Evolutionary conservation across 1,140 invertebrate genomes (phyloP), one percentile per base, ranked within the genome.

Genomic region (Globodera rostochiensis): DNA sequence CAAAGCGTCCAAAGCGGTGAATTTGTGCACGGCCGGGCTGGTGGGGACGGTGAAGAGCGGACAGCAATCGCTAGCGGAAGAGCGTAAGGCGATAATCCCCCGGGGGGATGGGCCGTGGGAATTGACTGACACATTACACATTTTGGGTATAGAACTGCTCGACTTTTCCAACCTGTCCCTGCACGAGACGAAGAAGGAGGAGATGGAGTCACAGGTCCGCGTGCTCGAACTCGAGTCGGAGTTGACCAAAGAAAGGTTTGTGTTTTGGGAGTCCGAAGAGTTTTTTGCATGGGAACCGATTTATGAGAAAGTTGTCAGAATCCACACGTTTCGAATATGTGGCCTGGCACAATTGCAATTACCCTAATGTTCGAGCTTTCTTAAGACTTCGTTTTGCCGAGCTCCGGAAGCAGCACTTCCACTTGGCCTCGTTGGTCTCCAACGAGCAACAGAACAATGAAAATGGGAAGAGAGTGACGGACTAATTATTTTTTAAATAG

Each of bases 31-130:
- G 2, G 96, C 94, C 13, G 93, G 93, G 77, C 95, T 98, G 25
- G 95, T 98, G 8, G 96, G 95, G 13, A 95, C 95, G 8, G 94
- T 95, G 6, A 96, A 97, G 90, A 93, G 93, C 87, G 96, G 95
- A 86, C 92, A 93, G 84, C 93, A 95, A 87, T 92, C 95, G 80
- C 92, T 97, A 47, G 95, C 96, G 87, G 95, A 97, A 90, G 93
- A 93, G 86, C 93, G 94, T 94, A 91, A 90, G 86, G 36, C 36
- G 36, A 36, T 3, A 36, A 36, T 3, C 36, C 36, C 36, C 36
- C 57, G 57, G 19, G 6, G 57, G 57, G 57, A 53, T 8, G 46
- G 74, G 71, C 8, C 8, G 25, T 69, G 36, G 8, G 36, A 75
- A 69, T 11, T 1, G 74, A 36, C 78, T 50, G 8, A 50, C 36